Evolutionary conservation across 2,113 vertebrate species (phyloP).

Genomic region (Notarius quadriscutis): DNA sequence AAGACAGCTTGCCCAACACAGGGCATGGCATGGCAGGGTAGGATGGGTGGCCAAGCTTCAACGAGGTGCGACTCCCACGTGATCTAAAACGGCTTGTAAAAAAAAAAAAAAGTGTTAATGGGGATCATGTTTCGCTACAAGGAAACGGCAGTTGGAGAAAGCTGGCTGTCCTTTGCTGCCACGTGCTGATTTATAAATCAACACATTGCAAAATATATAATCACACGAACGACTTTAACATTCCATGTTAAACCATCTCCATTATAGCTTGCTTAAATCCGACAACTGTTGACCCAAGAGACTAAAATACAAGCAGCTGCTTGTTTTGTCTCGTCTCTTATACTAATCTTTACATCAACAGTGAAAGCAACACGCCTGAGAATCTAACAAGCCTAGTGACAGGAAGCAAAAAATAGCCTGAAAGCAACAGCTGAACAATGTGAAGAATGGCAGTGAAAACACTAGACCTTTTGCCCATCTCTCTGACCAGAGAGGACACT

Average conservation of each 20-base stretch:
- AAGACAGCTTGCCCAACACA: conserved; percentile 41
- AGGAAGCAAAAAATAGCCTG: conserved; percentile 59
- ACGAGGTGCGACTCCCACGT: conserved; percentile 41
- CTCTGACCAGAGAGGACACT: conserved; percentile 1
- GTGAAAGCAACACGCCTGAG: conserved; percentile 58
- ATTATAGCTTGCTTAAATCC: conserved; percentile 8
- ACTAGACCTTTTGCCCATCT: conserved; percentile 30
- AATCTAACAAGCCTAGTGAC: conserved; percentile 60
- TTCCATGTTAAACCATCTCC: neutral
- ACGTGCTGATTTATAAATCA: conserved; percentile 34
- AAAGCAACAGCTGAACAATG: conserved; percentile 57
- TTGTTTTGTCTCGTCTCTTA: conserved; percentile 39
- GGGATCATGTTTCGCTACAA: conserved; percentile 24
- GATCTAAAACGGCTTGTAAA: conserved; percentile 28
- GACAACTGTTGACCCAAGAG: conserved; percentile 2
- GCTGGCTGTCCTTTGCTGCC: neutral
- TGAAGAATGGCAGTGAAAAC: conserved; percentile 60
- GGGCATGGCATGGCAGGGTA: conserved; percentile 8
- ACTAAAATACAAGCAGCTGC: conserved; percentile 50
- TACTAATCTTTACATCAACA: conserved; percentile 55
- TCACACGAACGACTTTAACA: neutral
- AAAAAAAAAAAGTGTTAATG: neutral
- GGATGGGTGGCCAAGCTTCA: conserved; percentile 24
- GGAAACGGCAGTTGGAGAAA: conserved; percentile 34
- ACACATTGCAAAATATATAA: conserved; percentile 22